Base-by-base conservation (phyloP, 2,888 invertebrate species). In the Tetropium fuscum region DNA sequence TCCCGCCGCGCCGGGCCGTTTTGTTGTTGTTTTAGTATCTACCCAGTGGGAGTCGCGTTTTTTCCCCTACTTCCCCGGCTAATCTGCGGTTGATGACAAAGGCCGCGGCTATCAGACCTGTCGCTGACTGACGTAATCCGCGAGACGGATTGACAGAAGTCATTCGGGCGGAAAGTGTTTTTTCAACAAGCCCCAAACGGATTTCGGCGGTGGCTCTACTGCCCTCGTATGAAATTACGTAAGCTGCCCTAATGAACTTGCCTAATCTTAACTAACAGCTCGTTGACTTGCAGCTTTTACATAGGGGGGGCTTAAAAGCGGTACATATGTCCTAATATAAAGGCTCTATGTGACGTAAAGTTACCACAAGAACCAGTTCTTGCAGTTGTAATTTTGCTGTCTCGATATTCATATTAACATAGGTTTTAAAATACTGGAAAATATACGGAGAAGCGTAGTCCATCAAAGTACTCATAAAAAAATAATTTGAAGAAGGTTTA, bases 71-170 rank as follows among this genome's bases (percentile, higher is more conserved):
- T 48, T 30, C 53, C 40, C 59, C 63, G 66, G 67, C 69, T 72
- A 71, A 72, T 72, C 69, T 68, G 68, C 58, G 70, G 68, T 66
- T 60, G 73, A 66, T 69, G 73, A 74, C 73, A 74, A 74, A 74
- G 73, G 63, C 67, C 63, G 53, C 58, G 64, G 64, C 70, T 69
- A 72, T 74, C 71, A 70, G 68, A 64, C 67, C 55, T 27, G 43
- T 56, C 62, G 53, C 49, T 72, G 69, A 72, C 66, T 69, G 73
- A 72, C 71, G 66, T 73, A 69, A 74, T 67, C 66, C 67, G 53
- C 61, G 62, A 73, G 65, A 66, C 45, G 73, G 68, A 74, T 74
- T 74, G 77, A 76, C 72, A 74, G 74, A 64, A 74, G 66, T 70
- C 72, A 71, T 60, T 74, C 70, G 63, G 49, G 64, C 67, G 73